phyloP scores from a whole-genome alignment of 1,140 invertebrate species.

The Oppia nitens region DNA sequence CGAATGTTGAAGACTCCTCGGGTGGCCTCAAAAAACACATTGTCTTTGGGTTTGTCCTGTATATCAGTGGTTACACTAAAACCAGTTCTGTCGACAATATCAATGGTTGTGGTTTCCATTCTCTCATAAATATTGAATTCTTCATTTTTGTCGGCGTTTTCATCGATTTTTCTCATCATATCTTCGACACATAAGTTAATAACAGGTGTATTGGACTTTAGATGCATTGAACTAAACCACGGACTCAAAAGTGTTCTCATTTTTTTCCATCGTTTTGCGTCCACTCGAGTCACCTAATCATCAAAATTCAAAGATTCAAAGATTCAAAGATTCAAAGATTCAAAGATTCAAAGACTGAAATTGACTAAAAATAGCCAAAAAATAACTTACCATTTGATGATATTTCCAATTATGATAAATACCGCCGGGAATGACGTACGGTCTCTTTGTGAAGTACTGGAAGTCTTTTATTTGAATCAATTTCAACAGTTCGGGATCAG shows the following conservation, averaged over 20 bases:
- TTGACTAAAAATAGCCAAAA: no score
- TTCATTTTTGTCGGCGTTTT: conserved; percentile 16
- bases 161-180: conserved; percentile 21
- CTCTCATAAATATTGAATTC: conserved; percentile 25
- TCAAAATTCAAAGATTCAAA: no score
- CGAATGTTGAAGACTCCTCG: conserved; percentile 15
- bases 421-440: neutral
- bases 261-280: conserved; percentile 31
- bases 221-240: conserved; percentile 35
- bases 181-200: conserved; percentile 26
- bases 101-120: conserved; percentile 32
- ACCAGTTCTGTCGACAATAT: conserved; percentile 34
- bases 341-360: no score
- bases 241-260: conserved; percentile 34
- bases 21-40: conserved; percentile 13
- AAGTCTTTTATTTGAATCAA: conserved; percentile 29
- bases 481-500: conserved; percentile 27
- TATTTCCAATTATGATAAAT: conserved; percentile 5
- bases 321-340: no score
- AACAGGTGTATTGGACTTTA: conserved; percentile 29
- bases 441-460: conserved; percentile 25
- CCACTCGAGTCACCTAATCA: conserved; percentile 20
- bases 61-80: conserved; percentile 27
- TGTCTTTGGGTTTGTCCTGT: conserved; percentile 7
- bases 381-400: no score